These are phyloP conservation scores for Artibeus jamaicensis DNA, from an alignment of 2,797 vertebrate species.

Conservation along the genomic window DNA sequence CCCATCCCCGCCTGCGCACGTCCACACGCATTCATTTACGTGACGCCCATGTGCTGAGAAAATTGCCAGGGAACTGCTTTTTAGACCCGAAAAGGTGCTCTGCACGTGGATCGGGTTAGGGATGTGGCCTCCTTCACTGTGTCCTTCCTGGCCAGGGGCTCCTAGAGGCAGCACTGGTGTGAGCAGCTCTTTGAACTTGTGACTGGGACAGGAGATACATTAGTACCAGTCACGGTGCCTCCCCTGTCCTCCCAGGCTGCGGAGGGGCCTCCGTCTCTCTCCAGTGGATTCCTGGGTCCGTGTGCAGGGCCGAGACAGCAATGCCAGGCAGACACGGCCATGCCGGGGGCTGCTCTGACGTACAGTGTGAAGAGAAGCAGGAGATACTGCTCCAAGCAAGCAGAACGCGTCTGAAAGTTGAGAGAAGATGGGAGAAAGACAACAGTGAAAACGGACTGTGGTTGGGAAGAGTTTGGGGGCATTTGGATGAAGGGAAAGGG, in stretches of 20 bases:
- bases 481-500: neutral
- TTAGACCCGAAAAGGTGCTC: neutral
- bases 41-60: fast-evolving
- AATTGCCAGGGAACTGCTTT: neutral
- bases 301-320: neutral
- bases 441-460: neutral
- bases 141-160: neutral
- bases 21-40: too few species aligned
- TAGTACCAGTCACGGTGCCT: neutral
- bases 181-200: neutral
- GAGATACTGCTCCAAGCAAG: neutral
- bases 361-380: neutral
- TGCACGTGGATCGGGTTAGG: too few species aligned
- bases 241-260: neutral
- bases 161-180: neutral
- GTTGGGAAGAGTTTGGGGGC: neutral
- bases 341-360: neutral
- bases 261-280: neutral
- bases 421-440: neutral
- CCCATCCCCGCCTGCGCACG: fast-evolving
- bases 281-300: too few species aligned
- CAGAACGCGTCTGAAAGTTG: neutral
- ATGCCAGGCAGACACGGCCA: neutral
- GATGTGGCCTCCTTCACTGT: neutral
- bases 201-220: neutral